Percentiles rank a stretch among this genome's conserved stretches.
phyloP scores from a whole-genome alignment of 2,113 vertebrate genomes.

The Dipodomys merriami region DNA sequence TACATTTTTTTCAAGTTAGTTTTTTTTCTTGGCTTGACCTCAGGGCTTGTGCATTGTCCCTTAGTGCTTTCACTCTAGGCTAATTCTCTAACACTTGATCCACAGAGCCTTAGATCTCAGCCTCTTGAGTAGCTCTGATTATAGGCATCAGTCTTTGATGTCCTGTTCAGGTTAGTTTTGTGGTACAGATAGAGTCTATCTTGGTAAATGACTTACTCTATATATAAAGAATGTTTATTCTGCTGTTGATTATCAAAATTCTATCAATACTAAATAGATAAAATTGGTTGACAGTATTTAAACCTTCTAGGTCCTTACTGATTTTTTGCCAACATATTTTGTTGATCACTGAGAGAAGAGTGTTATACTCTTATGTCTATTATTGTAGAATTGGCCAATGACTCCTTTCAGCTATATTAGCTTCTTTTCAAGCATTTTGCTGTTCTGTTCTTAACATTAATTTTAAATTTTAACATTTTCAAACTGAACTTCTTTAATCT shows the following conservation, averaged over 20 bases:
- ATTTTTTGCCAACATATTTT: conserved; percentile 2
- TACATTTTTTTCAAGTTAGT: too few species aligned
- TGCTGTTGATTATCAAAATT: not conserved
- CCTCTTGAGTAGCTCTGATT: too few species aligned
- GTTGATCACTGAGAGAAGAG: not conserved
- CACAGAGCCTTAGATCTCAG: too few species aligned
- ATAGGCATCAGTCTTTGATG: too few species aligned
- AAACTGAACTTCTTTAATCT: not conserved
- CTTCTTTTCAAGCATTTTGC: not conserved
- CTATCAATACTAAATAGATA: not conserved
- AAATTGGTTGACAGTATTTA: not conserved
- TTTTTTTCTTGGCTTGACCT: too few species aligned
- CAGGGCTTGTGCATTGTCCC: too few species aligned
- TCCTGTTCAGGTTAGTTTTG: not conserved
- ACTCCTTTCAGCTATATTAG: not conserved
- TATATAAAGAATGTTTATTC: not conserved
- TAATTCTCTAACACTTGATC: too few species aligned
- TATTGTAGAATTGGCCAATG: not conserved
- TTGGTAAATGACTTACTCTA: not conserved
- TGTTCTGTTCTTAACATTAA: not conserved
- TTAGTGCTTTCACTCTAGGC: too few species aligned
- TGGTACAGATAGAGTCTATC: not conserved
- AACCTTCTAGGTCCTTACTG: not conserved
- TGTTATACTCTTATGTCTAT: not conserved
- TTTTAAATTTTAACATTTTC: not conserved